phyloP scores from a whole-genome alignment of 2,113 vertebrate genomes.

The Quiscalus mexicanus region DNA sequence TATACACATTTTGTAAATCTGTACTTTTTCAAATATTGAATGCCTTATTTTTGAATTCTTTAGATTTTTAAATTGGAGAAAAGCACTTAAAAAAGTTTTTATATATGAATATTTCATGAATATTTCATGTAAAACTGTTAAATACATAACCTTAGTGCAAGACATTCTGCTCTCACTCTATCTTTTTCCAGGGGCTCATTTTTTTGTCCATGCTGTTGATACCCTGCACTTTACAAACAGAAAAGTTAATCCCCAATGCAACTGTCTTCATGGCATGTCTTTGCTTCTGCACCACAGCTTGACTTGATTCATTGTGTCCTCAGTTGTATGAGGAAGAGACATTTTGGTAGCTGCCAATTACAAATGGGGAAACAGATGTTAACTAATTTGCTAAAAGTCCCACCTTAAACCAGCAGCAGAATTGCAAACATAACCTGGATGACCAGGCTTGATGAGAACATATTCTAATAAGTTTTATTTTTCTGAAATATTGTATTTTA shows the following conservation, averaged over 20 bases:
- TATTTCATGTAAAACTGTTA: slow-evolving; percentile 85
- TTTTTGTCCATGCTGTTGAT: not conserved
- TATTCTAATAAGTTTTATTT: not conserved
- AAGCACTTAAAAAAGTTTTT: slow-evolving; percentile 83
- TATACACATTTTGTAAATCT: slow-evolving; percentile 87
- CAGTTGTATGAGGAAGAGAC: slow-evolving; percentile 22
- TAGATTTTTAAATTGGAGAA: slow-evolving; percentile 86
- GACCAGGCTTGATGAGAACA: not conserved
- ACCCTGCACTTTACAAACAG: slow-evolving; percentile 49
- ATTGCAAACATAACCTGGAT: not conserved
- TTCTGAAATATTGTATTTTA: not conserved
- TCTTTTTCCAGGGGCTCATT: slow-evolving; percentile 27
- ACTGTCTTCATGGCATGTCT: not conserved
- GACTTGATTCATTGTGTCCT: not conserved
- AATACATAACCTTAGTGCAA: slow-evolving; percentile 84
- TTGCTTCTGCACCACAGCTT: not conserved
- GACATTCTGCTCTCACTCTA: slow-evolving; percentile 70
- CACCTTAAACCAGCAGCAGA: not conserved
- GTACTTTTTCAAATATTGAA: slow-evolving; percentile 85
- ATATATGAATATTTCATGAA: slow-evolving; percentile 84
- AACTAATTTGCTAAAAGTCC: not conserved
- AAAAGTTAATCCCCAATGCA: not conserved
- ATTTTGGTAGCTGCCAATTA: not conserved
- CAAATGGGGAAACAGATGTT: not conserved
- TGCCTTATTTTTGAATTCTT: slow-evolving; percentile 86